Percentiles rank a stretch among this genome's conserved stretches.
phyloP scores from a whole-genome alignment of 2,113 vertebrate species.

The Martes martes region DNA sequence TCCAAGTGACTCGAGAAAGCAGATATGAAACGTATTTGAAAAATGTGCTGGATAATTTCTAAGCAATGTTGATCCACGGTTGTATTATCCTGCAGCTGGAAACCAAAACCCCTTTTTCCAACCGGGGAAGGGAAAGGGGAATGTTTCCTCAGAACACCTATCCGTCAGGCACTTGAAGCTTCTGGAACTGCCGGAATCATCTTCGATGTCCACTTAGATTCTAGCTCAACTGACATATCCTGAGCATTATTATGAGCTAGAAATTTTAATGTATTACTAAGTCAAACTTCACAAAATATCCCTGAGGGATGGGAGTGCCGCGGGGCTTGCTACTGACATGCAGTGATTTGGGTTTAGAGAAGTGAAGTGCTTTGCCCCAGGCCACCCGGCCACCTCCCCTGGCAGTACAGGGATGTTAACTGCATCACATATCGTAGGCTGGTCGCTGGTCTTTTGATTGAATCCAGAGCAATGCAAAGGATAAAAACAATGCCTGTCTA shows the following conservation, averaged over 20 bases:
- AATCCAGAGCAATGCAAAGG: constrained; percentile 32
- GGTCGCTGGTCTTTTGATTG: constrained; percentile 19
- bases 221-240: neutral
- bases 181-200: neutral
- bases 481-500: neutral
- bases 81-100: neutral
- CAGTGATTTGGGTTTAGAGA: neutral
- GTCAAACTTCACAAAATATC: neutral
- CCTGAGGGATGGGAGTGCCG: neutral
- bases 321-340: neutral
- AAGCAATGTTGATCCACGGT: neutral
- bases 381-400: neutral
- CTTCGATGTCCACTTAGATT: neutral
- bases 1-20: neutral
- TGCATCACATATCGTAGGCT: neutral
- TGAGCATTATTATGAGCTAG: neutral
- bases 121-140: neutral
- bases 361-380: neutral
- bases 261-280: neutral
- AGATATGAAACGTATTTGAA: neutral
- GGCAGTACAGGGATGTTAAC: neutral
- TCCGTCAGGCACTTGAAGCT: neutral
- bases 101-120: neutral
- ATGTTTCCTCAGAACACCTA: neutral
- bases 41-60: neutral